phyloP scores from a whole-genome alignment of 2,113 vertebrate genomes.

The Morone chrysops region DNA sequence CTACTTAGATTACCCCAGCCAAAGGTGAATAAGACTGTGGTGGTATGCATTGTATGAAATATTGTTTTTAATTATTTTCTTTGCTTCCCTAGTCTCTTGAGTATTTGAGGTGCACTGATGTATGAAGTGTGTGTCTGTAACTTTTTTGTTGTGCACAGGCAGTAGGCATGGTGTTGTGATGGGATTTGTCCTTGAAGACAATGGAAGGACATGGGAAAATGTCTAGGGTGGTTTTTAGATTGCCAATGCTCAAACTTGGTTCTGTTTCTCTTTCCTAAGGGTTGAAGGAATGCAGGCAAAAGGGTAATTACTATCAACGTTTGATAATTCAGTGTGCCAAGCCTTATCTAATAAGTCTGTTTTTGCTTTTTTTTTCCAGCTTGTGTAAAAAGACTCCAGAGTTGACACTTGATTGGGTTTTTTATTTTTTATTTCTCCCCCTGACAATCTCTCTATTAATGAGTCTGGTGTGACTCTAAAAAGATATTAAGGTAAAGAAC shows the following conservation, averaged over 20 bases:
- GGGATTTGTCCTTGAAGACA: slow-evolving; percentile 68
- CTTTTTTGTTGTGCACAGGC: slow-evolving; percentile 32
- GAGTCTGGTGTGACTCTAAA: slow-evolving; percentile 4
- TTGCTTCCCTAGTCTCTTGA: slow-evolving; percentile 27
- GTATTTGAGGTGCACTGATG: slow-evolving; percentile 29
- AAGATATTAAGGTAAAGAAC: slow-evolving; percentile 1
- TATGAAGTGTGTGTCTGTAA: slow-evolving; percentile 34
- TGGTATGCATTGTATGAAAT: slow-evolving; percentile 65
- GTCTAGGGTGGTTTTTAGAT: slow-evolving; percentile 37
- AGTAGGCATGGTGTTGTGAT: slow-evolving; percentile 24
- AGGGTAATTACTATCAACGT: slow-evolving; percentile 31
- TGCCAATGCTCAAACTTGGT: neutral
- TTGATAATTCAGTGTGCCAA: slow-evolving; percentile 57
- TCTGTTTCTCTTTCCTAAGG: slow-evolving; percentile 16
- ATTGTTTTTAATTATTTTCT: slow-evolving; percentile 78
- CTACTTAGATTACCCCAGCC: slow-evolving; percentile 80
- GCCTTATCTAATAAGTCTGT: slow-evolving; percentile 24
- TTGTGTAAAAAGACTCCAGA: slow-evolving; percentile 16
- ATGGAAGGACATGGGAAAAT: slow-evolving; percentile 37
- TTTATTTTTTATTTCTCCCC: slow-evolving; percentile 13
- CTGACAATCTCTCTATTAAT: slow-evolving; percentile 42
- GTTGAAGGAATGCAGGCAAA: slow-evolving; percentile 10
- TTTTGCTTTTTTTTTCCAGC: slow-evolving; percentile 9
- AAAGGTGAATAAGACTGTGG: slow-evolving; percentile 73
- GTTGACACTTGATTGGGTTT: slow-evolving; percentile 25